phyloP scores from a whole-genome alignment of 2,113 vertebrate genomes.

The Leucoraja erinaceus region DNA sequence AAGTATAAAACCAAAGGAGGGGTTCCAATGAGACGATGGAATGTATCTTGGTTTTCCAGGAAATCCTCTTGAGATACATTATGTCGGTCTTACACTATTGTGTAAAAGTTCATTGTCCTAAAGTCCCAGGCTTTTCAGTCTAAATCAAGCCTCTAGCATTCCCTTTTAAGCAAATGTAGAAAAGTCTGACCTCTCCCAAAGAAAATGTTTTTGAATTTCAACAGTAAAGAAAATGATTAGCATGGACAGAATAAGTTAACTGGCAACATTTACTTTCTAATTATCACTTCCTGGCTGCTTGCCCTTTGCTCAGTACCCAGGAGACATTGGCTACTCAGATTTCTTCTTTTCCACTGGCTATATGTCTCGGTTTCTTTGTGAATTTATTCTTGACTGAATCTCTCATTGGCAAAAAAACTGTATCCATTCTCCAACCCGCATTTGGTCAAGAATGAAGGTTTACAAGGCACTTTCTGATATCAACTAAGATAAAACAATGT shows the following conservation, averaged over 20 bases:
- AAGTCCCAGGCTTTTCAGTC: not conserved
- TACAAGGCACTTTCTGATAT: not conserved
- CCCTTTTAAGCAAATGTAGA: not conserved
- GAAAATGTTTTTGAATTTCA: conserved; percentile 28
- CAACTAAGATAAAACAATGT: not conserved
- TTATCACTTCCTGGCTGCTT: conserved; percentile 23
- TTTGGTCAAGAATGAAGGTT: not conserved
- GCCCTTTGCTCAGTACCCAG: conserved; percentile 11
- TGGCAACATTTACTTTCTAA: not conserved
- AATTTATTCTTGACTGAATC: not conserved
- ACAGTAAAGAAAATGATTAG: conserved; percentile 5
- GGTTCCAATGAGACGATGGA: not conserved
- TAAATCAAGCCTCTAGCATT: not conserved
- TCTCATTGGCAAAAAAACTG: not conserved
- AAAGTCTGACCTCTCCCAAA: conserved; percentile 7
- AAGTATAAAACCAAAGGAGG: not conserved
- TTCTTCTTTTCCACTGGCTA: not conserved
- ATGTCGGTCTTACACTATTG: not conserved
- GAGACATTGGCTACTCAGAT: not conserved
- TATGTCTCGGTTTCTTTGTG: not conserved
- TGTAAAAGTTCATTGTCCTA: not conserved
- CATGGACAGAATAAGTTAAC: not conserved
- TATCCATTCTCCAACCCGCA: not conserved
- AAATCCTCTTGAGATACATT: not conserved
- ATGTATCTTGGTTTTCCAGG: not conserved